Percentiles rank a stretch among this genome's conserved stretches.
Evolutionary conservation across 2,113 vertebrate genomes (phyloP).

Genomic region (Empidonax traillii): DNA sequence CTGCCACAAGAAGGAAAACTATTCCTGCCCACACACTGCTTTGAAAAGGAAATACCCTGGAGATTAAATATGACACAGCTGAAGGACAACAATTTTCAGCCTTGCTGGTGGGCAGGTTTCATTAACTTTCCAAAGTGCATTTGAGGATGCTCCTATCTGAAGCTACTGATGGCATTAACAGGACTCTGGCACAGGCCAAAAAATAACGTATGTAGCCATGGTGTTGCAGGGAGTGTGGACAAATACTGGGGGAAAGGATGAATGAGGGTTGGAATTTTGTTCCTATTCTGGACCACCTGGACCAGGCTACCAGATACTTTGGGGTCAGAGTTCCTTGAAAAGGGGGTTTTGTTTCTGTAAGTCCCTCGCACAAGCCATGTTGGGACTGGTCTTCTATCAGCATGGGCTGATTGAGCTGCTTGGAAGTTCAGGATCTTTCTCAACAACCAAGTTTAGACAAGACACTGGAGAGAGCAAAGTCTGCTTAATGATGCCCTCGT

Average conservation of each 20-base stretch:
- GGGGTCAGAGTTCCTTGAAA: neutral
- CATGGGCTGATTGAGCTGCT: neutral
- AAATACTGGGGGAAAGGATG: neutral
- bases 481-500: neutral
- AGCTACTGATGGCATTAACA: neutral
- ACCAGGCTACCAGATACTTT: neutral
- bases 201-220: neutral
- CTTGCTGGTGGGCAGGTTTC: slow-evolving; percentile 8
- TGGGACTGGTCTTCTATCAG: neutral
- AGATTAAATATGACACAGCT: slow-evolving; percentile 15
- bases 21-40: neutral
- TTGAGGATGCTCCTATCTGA: neutral
- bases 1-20: neutral
- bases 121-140: neutral
- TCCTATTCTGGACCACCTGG: neutral
- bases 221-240: neutral
- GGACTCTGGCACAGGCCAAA: neutral
- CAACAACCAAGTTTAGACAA: neutral
- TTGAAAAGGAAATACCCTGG: neutral
- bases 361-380: neutral
- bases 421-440: neutral
- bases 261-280: neutral
- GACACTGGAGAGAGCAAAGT: neutral
- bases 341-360: neutral
- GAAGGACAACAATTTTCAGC: slow-evolving; percentile 18